Conservation (phyloP, 2,888 invertebrate species). For the Spisula subtruncata region DNA sequence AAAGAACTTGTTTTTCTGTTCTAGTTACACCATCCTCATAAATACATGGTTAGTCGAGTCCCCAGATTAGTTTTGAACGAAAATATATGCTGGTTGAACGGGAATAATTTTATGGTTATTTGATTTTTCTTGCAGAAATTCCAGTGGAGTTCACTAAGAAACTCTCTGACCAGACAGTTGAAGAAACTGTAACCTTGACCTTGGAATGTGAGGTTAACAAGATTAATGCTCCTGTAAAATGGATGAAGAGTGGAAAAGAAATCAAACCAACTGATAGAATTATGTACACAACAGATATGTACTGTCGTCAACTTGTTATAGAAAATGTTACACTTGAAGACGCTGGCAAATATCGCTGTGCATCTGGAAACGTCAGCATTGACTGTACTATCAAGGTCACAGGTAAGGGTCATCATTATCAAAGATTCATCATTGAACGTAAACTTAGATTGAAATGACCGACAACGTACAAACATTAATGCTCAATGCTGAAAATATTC, state of each 20-base stretch:
- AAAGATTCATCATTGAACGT: neutral
- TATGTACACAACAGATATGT: constrained; percentile 93
- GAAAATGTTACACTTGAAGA: constrained; percentile 82
- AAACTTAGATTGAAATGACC: too few species aligned
- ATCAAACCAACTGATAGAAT: constrained; percentile 94
- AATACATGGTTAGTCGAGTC: too few species aligned
- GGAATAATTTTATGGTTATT: too few species aligned
- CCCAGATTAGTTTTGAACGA: too few species aligned
- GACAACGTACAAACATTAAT: too few species aligned
- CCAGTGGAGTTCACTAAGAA: constrained; percentile 67
- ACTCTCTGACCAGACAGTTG: constrained; percentile 72
- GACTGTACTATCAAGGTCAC: constrained; percentile 83
- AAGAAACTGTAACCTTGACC: constrained; percentile 88
- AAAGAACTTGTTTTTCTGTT: too few species aligned
- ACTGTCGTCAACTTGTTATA: constrained; percentile 82
- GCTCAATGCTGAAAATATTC: too few species aligned
- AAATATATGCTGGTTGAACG: too few species aligned
- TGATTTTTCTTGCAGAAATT: constrained; percentile 53
- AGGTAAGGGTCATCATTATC: constrained; percentile 76
- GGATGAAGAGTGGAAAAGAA: constrained; percentile 93
- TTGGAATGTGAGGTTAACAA: constrained; percentile 81
- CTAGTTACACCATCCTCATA: too few species aligned
- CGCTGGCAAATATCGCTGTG: constrained; percentile 83
- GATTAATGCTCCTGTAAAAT: constrained; percentile 91
- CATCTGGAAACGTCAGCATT: constrained; percentile 81